A percentile compares a stretch with the other conserved stretches of the same genome.
Evolutionary conservation across 2,888 invertebrate species (phyloP).

Genomic region (Psylliodes chrysocephalus): DNA sequence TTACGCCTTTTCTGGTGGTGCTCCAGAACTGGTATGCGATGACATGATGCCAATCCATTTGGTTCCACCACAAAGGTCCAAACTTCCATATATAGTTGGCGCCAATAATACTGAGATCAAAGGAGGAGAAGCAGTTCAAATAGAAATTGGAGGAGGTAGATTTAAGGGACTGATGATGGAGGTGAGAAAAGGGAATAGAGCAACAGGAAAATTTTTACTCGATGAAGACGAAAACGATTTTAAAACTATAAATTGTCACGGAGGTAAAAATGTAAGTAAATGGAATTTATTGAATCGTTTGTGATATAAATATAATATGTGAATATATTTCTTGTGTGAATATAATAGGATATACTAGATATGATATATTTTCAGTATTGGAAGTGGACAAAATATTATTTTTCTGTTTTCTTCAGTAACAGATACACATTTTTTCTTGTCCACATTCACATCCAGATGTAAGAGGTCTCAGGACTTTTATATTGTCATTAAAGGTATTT

Average conservation of each 20-base stretch:
- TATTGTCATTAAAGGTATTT: too few species aligned
- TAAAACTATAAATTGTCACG: conserved; percentile 68
- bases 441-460: too few species aligned
- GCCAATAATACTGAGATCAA: conserved; percentile 56
- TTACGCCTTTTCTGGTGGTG: conserved; percentile 71
- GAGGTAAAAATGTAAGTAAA: conserved; percentile 66
- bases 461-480: too few species aligned
- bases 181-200: conserved; percentile 70
- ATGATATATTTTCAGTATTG: too few species aligned
- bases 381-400: too few species aligned
- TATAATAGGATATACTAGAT: too few species aligned
- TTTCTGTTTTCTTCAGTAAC: too few species aligned
- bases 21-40: conserved; percentile 71
- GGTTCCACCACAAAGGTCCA: conserved; percentile 67
- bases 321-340: too few species aligned
- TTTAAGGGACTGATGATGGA: conserved; percentile 76
- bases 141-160: conserved; percentile 68
- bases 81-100: conserved; percentile 69
- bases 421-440: too few species aligned
- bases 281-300: too few species aligned
- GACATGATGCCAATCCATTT: conserved; percentile 77
- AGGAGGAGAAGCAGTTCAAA: conserved; percentile 65
- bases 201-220: conserved; percentile 72
- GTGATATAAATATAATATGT: too few species aligned
- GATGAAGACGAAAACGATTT: conserved; percentile 66